Conservation (phyloP, 1,140 invertebrate species). For the Drosophila pallidifrons region DNA sequence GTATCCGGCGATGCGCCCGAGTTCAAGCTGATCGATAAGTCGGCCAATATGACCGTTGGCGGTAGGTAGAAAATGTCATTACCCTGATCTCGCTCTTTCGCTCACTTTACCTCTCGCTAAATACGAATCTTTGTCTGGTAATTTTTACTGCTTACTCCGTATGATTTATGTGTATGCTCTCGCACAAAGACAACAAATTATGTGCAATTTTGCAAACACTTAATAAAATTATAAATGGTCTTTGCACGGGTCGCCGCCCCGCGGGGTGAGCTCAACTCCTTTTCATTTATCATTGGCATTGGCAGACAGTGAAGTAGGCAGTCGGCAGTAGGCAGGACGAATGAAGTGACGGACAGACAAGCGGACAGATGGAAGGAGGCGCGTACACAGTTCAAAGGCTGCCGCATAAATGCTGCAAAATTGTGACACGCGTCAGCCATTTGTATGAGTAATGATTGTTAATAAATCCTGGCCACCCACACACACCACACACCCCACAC, state of each 20-base stretch:
- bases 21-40: conserved; percentile 87
- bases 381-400: conserved; percentile 73
- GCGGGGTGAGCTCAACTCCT: conserved; percentile 61
- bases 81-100: not conserved
- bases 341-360: conserved; percentile 20
- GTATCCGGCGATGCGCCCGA: conserved; percentile 89
- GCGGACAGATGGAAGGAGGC: not conserved
- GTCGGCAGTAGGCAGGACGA: not conserved
- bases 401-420: conserved; percentile 81
- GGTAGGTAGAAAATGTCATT: conserved; percentile 82
- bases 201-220: conserved; percentile 83
- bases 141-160: conserved; percentile 49
- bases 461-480: conserved; percentile 69
- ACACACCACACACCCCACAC: conserved; percentile 10
- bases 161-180: conserved; percentile 58
- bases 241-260: conserved; percentile 67
- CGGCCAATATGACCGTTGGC: conserved; percentile 88
- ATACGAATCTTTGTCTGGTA: conserved; percentile 11
- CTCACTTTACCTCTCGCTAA: not conserved
- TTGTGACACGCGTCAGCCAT: conserved; percentile 83
- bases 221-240: conserved; percentile 84
- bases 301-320: conserved; percentile 27
- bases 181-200: conserved; percentile 80
- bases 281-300: conserved; percentile 77
- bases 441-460: conserved; percentile 84